These are phyloP conservation scores for Helicorthomorpha holstii DNA, from an alignment of 1,140 invertebrate genomes.

Conservation along the genomic window DNA sequence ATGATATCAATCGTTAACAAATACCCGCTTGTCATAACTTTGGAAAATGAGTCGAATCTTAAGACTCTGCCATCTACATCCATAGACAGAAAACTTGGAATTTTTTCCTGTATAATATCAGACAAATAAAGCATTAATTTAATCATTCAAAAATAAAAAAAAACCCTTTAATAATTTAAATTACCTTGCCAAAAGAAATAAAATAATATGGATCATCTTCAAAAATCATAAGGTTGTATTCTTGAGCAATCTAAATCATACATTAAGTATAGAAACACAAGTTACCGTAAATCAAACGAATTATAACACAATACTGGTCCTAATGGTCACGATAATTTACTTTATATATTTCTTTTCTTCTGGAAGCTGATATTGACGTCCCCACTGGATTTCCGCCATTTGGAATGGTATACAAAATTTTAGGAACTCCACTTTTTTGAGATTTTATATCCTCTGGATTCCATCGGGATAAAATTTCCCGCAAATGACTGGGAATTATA, in stretches of 20 bases:
- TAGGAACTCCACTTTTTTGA: conserved; percentile 20
- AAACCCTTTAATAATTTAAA: no score
- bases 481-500: conserved; percentile 21
- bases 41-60: conserved; percentile 61
- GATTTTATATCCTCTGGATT: conserved; percentile 16
- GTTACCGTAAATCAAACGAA: no score
- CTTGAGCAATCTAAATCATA: conserved; percentile 36
- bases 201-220: conserved; percentile 71
- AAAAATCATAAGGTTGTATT: conserved; percentile 56
- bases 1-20: conserved; percentile 5
- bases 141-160: no score
- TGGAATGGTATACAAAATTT: conserved; percentile 39
- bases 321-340: no score
- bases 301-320: no score
- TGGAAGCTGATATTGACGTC: conserved; percentile 39
- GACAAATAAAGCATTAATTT: conserved; percentile 4
- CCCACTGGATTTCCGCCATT: conserved; percentile 53
- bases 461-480: conserved; percentile 20
- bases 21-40: conserved; percentile 40
- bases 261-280: no score
- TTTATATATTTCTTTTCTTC: conserved; percentile 49
- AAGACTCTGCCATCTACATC: conserved; percentile 58
- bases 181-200: conserved; percentile 42
- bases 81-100: conserved; percentile 50
- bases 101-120: conserved; percentile 27